Evolutionary conservation across 2,888 invertebrate species (phyloP).

Genomic region (Alloscopus bannaensis): DNA sequence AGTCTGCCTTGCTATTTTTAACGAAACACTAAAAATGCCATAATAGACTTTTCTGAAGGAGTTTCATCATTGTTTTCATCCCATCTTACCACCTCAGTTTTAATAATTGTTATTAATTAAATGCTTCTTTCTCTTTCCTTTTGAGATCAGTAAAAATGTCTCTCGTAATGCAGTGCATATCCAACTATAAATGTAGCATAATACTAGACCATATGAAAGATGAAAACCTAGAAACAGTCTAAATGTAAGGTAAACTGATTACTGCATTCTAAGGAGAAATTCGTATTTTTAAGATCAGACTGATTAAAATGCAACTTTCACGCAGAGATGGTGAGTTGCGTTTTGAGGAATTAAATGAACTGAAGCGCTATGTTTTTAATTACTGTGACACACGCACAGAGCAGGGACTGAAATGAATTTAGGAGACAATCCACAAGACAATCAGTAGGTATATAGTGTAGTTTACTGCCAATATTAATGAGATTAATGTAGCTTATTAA

Average conservation of each 20-base stretch:
- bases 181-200: no score
- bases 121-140: constrained; percentile 16
- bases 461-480: background rate
- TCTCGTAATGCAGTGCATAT: constrained; percentile 17
- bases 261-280: background rate
- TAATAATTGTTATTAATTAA: background rate
- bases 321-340: constrained; percentile 4
- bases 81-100: background rate
- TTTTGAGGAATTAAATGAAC: constrained; percentile 34
- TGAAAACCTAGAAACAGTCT: no score
- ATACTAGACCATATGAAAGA: no score
- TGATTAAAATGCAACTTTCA: constrained; percentile 44
- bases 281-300: constrained; percentile 53
- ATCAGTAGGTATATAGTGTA: constrained; percentile 7
- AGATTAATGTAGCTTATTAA: background rate
- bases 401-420: constrained; percentile 6
- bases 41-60: constrained; percentile 16
- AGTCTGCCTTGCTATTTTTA: background rate
- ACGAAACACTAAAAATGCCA: constrained; percentile 5
- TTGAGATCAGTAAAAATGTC: constrained; percentile 1
- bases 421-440: constrained; percentile 35
- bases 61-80: background rate
- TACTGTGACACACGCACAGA: background rate
- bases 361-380: constrained; percentile 5
- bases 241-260: background rate